These are phyloP conservation scores for Vireo altiloquus DNA, from an alignment of 2,113 vertebrate species.

Conservation along the genomic window DNA sequence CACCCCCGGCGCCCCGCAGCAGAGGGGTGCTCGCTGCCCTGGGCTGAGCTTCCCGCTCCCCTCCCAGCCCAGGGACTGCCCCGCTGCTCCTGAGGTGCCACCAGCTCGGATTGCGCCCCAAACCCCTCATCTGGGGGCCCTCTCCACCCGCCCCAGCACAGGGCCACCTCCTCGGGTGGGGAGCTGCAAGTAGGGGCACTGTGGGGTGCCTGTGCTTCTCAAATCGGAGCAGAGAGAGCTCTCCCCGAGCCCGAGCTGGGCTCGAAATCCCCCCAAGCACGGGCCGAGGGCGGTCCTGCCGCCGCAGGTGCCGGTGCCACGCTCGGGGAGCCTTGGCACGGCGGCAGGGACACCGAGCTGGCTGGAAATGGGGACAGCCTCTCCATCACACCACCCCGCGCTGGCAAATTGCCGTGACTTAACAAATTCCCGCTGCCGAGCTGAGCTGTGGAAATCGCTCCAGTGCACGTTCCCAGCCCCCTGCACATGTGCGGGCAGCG, in stretches of 20 bases:
- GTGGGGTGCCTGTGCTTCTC: fast-evolving
- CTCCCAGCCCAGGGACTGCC: not conserved
- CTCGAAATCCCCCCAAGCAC: fast-evolving
- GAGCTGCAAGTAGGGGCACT: fast-evolving
- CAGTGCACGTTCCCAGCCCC: conserved; percentile 7
- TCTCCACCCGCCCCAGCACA: fast-evolving
- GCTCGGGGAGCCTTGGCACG: not conserved
- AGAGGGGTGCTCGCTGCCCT: not conserved
- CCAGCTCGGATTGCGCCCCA: not conserved
- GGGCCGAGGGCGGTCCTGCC: fast-evolving
- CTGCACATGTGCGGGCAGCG: not conserved
- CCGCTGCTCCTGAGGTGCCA: not conserved
- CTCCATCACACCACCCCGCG: not conserved
- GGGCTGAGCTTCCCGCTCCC: not conserved
- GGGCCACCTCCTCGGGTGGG: not conserved
- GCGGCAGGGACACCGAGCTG: not conserved
- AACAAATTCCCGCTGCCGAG: not conserved
- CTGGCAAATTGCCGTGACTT: conserved; percentile 49
- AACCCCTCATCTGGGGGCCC: fast-evolving
- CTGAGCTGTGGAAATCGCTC: conserved; percentile 40
- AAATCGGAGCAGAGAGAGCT: fast-evolving
- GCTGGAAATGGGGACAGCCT: conserved; percentile 20
- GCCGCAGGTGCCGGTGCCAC: not conserved
- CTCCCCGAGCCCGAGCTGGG: fast-evolving
- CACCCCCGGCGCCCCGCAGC: not conserved